Evolutionary conservation across 2,888 invertebrate species (phyloP).

Genomic region (Neoaliturus tenellus): DNA sequence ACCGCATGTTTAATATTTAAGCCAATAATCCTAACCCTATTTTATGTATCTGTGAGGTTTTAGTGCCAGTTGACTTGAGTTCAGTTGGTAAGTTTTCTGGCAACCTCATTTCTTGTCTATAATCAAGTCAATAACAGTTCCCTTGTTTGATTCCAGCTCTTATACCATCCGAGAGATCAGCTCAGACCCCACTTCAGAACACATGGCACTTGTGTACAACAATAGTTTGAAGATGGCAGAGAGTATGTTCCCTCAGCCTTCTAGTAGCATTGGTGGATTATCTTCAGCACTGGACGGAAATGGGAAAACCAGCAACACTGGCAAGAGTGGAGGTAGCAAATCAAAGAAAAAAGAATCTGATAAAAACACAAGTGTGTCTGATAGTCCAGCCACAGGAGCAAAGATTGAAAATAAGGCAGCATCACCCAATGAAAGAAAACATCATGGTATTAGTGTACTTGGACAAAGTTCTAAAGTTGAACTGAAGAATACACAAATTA

Average conservation of each 20-base stretch:
- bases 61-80: too few relatives aligned
- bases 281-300: neutral
- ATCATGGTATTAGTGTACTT: neutral
- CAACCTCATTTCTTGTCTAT: too few relatives aligned
- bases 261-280: neutral
- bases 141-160: neutral
- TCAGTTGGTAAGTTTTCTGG: too few relatives aligned
- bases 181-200: slow-evolving; percentile 41
- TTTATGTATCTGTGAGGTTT: too few relatives aligned
- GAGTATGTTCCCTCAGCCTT: neutral
- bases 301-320: neutral
- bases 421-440: neutral
- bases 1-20: too few relatives aligned
- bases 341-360: neutral
- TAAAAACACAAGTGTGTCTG: neutral
- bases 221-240: slow-evolving; percentile 15
- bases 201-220: slow-evolving; percentile 25
- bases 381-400: neutral
- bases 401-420: neutral
- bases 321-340: neutral
- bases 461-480: neutral
- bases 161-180: slow-evolving; percentile 28
- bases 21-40: too few relatives aligned
- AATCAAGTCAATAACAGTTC: too few relatives aligned
- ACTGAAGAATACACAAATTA: neutral